phyloP scores from a whole-genome alignment of 1,140 invertebrate genomes.

The Alviniconcha marisindica region DNA sequence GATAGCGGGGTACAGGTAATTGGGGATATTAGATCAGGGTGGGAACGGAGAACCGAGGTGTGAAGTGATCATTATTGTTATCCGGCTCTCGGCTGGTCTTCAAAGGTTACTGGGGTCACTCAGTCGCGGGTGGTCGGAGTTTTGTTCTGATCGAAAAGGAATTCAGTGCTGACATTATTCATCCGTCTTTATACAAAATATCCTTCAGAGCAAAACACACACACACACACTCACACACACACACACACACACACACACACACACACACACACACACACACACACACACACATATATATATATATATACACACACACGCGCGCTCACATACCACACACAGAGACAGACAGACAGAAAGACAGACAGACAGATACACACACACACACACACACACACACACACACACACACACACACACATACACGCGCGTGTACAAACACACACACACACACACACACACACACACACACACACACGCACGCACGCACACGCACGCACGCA shows the following conservation, averaged over 20 bases:
- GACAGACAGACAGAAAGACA: background rate
- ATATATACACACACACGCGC: background rate
- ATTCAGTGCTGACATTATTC: no score
- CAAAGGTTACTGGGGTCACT: no score
- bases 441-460: slow-evolving; percentile 19
- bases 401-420: background rate
- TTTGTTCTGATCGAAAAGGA: no score
- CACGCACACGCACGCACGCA: slow-evolving; percentile 7
- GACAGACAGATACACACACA: background rate
- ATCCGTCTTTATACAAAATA: no score
- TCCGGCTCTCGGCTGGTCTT: no score
- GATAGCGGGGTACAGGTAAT: no score
- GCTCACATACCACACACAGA: background rate
- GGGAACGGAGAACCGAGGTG: no score
- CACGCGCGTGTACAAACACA: background rate
- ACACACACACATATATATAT: background rate
- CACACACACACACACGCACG: slow-evolving; percentile 21
- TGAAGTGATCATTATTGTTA: no score
- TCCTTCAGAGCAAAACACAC: no score
- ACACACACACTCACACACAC: background rate
- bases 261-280: no score
- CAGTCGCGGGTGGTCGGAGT: no score
- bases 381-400: background rate
- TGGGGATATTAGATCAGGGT: no score
- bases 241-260: background rate